phyloP scores from a whole-genome alignment of 2,888 invertebrate species.

The Leptinotarsa tumamoca region DNA sequence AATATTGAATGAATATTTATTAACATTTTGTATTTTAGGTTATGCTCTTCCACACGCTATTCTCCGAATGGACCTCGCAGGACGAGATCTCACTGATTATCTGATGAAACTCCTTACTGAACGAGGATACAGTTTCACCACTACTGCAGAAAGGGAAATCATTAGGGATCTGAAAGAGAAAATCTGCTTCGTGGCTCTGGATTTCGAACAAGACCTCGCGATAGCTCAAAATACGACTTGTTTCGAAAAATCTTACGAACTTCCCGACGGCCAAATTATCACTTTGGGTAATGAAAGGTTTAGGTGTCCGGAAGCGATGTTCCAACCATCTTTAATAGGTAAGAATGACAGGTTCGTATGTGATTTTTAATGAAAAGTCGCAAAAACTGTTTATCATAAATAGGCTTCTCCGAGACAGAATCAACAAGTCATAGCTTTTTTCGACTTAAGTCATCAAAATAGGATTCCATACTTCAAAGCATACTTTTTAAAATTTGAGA shows the following conservation, averaged over 20 bases:
- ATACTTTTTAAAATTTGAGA: too few relatives aligned
- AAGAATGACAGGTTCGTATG: background rate
- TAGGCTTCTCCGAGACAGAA: too few relatives aligned
- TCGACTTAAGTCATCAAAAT: too few relatives aligned
- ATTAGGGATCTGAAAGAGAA: slow-evolving; percentile 73
- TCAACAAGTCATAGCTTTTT: too few relatives aligned
- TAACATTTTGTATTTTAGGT: slow-evolving; percentile 53
- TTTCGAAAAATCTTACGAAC: slow-evolving; percentile 73
- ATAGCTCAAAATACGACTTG: slow-evolving; percentile 76
- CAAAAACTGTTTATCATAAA: too few relatives aligned
- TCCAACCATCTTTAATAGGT: slow-evolving; percentile 69
- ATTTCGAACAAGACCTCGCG: slow-evolving; percentile 67
- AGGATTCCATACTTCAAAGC: too few relatives aligned
- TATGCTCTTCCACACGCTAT: slow-evolving; percentile 66
- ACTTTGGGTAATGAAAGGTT: slow-evolving; percentile 77
- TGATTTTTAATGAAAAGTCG: too few relatives aligned
- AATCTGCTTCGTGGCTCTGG: slow-evolving; percentile 79
- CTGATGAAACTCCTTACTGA: slow-evolving; percentile 66
- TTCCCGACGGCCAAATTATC: slow-evolving; percentile 65
- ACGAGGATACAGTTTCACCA: slow-evolving; percentile 65
- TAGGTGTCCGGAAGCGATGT: slow-evolving; percentile 74
- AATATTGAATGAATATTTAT: background rate
- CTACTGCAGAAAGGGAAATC: slow-evolving; percentile 65
- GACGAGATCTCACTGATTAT: slow-evolving; percentile 65
- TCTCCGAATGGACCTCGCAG: slow-evolving; percentile 64